Percentiles rank a stretch among this genome's conserved stretches.
phyloP scores from a whole-genome alignment of 2,113 vertebrate genomes.

The Hippotragus niger region DNA sequence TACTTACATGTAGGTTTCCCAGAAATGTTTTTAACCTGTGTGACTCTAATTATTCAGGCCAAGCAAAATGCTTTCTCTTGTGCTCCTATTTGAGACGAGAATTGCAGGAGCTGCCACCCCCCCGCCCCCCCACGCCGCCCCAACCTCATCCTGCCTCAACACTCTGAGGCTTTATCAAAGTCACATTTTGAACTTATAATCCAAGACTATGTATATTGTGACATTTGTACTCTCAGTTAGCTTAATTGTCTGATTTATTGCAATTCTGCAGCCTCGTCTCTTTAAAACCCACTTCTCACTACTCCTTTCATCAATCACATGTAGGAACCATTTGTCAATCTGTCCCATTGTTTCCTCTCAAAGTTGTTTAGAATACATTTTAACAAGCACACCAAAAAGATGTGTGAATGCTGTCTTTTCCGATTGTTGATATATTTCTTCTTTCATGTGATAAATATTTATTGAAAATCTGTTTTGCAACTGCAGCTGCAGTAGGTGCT shows the following conservation, averaged over 20 bases:
- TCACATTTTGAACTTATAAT: background rate
- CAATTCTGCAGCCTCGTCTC: background rate
- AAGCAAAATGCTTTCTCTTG: background rate
- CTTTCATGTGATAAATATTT: background rate
- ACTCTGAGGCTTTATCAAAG: background rate
- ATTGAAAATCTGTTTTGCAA: background rate
- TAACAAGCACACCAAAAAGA: background rate
- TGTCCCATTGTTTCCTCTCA: background rate
- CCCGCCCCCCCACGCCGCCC: too few species aligned
- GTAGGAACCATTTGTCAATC: background rate
- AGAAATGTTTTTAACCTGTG: background rate
- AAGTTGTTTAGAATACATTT: background rate
- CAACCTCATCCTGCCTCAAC: background rate
- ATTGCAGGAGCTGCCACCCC: background rate
- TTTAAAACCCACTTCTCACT: background rate
- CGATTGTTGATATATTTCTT: background rate
- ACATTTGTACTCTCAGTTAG: background rate
- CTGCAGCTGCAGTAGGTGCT: background rate
- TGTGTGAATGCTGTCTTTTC: background rate
- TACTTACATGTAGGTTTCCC: background rate
- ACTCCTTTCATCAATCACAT: background rate
- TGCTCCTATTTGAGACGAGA: background rate
- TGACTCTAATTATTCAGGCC: background rate
- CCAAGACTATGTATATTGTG: background rate
- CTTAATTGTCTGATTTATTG: background rate